Evolutionary conservation across 1,140 invertebrate species (phyloP).

Genomic region (Argopecten irradians): DNA sequence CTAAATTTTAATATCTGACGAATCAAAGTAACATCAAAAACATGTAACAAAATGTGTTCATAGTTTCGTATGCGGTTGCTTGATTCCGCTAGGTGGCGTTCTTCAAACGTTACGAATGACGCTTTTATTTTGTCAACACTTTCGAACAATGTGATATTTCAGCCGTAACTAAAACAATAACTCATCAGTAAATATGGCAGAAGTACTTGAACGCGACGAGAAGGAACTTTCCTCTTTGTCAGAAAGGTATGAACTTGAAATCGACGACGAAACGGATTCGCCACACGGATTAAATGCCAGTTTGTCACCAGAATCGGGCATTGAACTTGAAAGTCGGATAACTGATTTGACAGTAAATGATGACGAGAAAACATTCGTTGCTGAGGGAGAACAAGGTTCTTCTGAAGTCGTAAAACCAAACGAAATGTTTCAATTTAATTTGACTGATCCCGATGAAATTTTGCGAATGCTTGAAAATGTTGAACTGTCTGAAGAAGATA

Average conservation of each 20-base stretch:
- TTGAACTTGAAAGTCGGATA: conserved; percentile 33
- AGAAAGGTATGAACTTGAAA: background rate
- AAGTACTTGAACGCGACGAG: background rate
- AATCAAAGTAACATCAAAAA: too few species aligned
- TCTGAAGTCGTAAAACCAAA: conserved; percentile 36
- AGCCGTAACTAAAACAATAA: background rate
- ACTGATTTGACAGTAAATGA: conserved; percentile 31
- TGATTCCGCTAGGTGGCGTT: background rate
- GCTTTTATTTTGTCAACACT: background rate
- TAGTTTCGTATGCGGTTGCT: background rate
- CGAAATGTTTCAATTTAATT: conserved; percentile 49
- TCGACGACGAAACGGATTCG: conserved; percentile 1
- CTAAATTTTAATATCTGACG: too few species aligned
- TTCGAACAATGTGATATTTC: conserved; percentile 18
- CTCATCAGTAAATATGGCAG: background rate
- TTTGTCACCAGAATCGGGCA: conserved; percentile 45
- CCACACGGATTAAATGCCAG: background rate
- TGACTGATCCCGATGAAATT: conserved; percentile 59
- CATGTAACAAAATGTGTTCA: too few species aligned
- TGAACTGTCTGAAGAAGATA: conserved; percentile 67
- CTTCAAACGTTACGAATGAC: background rate
- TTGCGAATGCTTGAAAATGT: conserved; percentile 60
- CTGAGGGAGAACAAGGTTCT: conserved; percentile 26
- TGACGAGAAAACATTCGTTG: background rate
- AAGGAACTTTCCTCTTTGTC: background rate